Conservation (phyloP, 2,888 invertebrate genomes). For the Pediacus dermestoides region DNA sequence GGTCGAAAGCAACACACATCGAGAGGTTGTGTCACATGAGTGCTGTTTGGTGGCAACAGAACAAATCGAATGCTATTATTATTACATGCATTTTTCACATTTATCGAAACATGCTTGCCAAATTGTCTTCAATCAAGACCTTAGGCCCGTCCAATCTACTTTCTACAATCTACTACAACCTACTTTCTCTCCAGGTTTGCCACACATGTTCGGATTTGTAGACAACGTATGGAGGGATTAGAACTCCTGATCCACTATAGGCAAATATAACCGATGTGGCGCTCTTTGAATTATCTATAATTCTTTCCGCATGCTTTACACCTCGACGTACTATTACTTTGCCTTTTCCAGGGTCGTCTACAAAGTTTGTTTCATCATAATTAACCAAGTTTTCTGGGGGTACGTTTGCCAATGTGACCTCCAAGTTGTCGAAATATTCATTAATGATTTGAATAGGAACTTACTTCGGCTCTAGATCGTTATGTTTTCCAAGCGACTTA, state of each 20-base stretch:
- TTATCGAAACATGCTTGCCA: no score
- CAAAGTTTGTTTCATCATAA: conserved; percentile 23
- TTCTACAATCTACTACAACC: no score
- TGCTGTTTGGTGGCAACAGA: no score
- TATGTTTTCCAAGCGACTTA: conserved; percentile 17
- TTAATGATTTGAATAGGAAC: conserved; percentile 15
- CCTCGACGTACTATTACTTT: conserved; percentile 22
- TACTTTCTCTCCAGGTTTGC: conserved; percentile 19
- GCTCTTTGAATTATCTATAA: conserved; percentile 22
- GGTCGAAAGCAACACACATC: no score
- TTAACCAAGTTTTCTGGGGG: conserved; percentile 16
- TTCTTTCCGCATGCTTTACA: conserved; percentile 20
- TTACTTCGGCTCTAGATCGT: conserved; percentile 13
- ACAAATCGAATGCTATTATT: no score
- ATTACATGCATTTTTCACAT: no score
- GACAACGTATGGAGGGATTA: conserved; percentile 22
- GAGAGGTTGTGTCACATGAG: no score
- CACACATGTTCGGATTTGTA: conserved; percentile 22
- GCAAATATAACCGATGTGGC: conserved; percentile 23
- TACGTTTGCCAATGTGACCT: conserved; percentile 13
- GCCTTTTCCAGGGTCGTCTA: conserved; percentile 21
- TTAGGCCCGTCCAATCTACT: no score
- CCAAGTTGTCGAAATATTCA: conserved; percentile 19
- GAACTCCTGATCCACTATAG: conserved; percentile 16
- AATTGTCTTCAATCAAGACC: no score